phyloP scores from a whole-genome alignment of 2,888 invertebrate species.

The Melieria crassipennis region DNA sequence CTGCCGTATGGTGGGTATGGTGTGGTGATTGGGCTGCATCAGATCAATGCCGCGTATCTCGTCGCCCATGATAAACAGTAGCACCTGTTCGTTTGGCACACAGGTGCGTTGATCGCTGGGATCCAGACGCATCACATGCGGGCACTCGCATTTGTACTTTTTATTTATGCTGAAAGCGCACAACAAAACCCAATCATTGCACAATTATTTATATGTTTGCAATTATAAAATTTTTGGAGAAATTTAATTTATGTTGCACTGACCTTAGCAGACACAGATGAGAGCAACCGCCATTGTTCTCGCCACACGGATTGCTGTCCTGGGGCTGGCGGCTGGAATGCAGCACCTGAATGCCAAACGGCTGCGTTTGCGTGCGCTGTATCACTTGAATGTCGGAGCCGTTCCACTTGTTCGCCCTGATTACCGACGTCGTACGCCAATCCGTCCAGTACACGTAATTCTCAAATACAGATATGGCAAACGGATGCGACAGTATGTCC shows the following conservation, averaged over 20 bases:
- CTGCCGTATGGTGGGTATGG: slow-evolving; percentile 81
- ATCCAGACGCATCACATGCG: slow-evolving; percentile 84
- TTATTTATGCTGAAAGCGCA: slow-evolving; percentile 67
- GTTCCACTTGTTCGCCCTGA: slow-evolving; percentile 89
- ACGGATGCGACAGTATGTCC: slow-evolving; percentile 84
- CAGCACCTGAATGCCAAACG: slow-evolving; percentile 88
- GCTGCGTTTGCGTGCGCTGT: slow-evolving; percentile 85
- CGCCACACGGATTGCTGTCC: slow-evolving; percentile 74
- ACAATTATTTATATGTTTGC: neutral
- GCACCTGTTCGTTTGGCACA: slow-evolving; percentile 79
- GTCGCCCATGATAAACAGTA: slow-evolving; percentile 78
- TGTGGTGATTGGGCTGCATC: slow-evolving; percentile 77
- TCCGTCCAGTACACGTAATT: slow-evolving; percentile 94
- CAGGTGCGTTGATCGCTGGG: slow-evolving; percentile 69
- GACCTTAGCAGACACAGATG: slow-evolving; percentile 79
- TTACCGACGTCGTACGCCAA: slow-evolving; percentile 88
- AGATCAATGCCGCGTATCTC: slow-evolving; percentile 88
- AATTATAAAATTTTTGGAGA: neutral
- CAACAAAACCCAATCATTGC: too few species aligned
- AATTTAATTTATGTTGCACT: slow-evolving; percentile 22
- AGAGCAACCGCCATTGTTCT: slow-evolving; percentile 79
- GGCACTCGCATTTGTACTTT: slow-evolving; percentile 81
- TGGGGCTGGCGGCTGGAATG: slow-evolving; percentile 80
- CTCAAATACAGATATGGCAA: slow-evolving; percentile 87
- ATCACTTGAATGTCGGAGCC: slow-evolving; percentile 81